phyloP scores from a whole-genome alignment of 1,140 invertebrate species.

The Conus ventricosus region DNA sequence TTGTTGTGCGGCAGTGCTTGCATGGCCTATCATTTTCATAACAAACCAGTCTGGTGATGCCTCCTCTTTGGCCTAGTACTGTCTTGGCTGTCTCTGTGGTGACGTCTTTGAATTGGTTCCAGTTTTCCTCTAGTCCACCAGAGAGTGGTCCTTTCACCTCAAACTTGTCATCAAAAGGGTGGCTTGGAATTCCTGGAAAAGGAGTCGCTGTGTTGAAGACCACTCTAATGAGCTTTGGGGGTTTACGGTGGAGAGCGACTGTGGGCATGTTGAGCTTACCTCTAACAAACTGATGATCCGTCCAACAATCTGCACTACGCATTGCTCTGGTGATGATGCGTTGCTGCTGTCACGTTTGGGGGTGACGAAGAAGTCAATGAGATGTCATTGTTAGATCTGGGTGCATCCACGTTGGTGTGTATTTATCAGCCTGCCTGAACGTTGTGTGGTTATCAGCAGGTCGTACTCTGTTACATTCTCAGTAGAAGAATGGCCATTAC shows the following conservation, averaged over 20 bases:
- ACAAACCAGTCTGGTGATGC: not conserved
- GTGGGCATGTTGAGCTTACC: too few relatives aligned
- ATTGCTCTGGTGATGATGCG: constrained; percentile 36
- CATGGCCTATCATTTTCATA: not conserved
- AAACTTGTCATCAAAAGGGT: not conserved
- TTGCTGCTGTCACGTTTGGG: constrained; percentile 3
- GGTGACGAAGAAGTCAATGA: constrained; percentile 48
- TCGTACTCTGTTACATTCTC: constrained; percentile 33
- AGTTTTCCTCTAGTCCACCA: not conserved
- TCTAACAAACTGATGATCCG: too few relatives aligned
- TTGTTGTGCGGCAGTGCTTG: not conserved
- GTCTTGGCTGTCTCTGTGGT: not conserved
- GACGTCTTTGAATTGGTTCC: not conserved
- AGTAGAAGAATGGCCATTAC: constrained; percentile 45
- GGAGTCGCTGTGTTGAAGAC: constrained; percentile 2
- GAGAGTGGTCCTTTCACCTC: not conserved
- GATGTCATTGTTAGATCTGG: constrained; percentile 49
- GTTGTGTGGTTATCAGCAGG: constrained; percentile 43
- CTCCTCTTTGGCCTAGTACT: not conserved
- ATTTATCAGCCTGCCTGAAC: constrained; percentile 31
- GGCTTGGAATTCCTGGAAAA: not conserved
- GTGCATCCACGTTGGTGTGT: constrained; percentile 45
- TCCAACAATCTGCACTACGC: not conserved
- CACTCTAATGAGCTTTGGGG: too few relatives aligned
- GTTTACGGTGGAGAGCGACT: too few relatives aligned